Evolutionary conservation across 2,888 invertebrate species (phyloP), one percentile per base, ranked within the genome.

Genomic region (Polydrusus cervinus): DNA sequence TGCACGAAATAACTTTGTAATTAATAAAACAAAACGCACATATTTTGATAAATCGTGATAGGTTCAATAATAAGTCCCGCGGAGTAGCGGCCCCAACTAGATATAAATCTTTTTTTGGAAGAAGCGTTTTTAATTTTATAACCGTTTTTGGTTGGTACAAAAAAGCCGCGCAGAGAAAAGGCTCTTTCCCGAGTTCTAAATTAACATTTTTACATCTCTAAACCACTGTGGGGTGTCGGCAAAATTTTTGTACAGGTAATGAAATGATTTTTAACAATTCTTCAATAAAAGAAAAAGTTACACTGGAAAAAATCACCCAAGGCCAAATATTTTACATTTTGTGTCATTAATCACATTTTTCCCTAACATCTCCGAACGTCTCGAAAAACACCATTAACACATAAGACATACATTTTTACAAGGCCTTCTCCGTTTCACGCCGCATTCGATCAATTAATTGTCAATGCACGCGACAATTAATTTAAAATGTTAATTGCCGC

Each of bases 401-500:
- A 18, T 47, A 18, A 61, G 71, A 75, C 75, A 71, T 43, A 71
- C 38, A 75, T 71, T 71, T 61, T 40, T 75, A 71, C 75, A 71
- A 71, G 75, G 65, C 51, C 8, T 47, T 20, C 71, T 75, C 43
- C 64, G 60, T 55, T 61, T 69, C 66, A 66, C 45, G 43, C 68
- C 62, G 53, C 64, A 70, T 61, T 38, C 75, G 61, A 75, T 75
- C 75, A 75, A 75, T 71, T 65, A 71, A 75, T 75, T 75, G 75
- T 75, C 75, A 70, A 69, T 74, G 74, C 66, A 51, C 47, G 40
- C 51, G 66, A 67, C 71, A 75, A 71, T 75, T 71, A 71, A 75
- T 75, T 75, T 60, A 60, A 62, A 75, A 75, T 75, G 70, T 78
- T 78, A 75, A 78, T 73, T 64, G 43, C 62, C 62, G 72, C 66